Evolutionary conservation across 2,888 invertebrate genomes (phyloP).

Genomic region (Ferdinandea cuprea): DNA sequence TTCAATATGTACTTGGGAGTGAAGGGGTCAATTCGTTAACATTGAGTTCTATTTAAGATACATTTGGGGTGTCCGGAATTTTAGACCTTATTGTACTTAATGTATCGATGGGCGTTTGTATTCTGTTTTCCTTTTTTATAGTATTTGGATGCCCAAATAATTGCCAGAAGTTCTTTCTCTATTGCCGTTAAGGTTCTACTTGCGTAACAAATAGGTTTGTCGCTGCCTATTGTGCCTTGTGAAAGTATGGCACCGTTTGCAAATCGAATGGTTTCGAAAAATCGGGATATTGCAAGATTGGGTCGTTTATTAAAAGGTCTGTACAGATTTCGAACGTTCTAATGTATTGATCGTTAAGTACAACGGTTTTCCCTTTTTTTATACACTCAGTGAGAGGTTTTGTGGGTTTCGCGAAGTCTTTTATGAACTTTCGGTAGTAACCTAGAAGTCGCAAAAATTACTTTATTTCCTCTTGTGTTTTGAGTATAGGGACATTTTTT

Average conservation of each 20-base stretch:
- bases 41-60: no score
- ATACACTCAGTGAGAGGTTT: conserved; percentile 44
- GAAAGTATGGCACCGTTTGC: conserved; percentile 17
- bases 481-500: conserved; percentile 36
- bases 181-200: conserved; percentile 75
- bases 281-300: conserved; percentile 23
- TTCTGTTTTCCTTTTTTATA: neutral
- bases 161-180: conserved; percentile 76
- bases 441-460: conserved; percentile 5
- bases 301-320: conserved; percentile 25
- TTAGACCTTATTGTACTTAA: no score
- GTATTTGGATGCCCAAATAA: neutral
- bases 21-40: no score
- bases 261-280: conserved; percentile 24
- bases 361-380: neutral
- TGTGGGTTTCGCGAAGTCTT: conserved; percentile 20
- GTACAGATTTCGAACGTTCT: conserved; percentile 22
- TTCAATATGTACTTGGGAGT: no score
- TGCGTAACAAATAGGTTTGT: conserved; percentile 76
- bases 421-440: conserved; percentile 24
- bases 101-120: neutral
- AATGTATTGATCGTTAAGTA: conserved; percentile 17
- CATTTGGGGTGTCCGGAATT: no score
- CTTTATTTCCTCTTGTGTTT: conserved; percentile 19
- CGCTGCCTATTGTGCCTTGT: conserved; percentile 13